These are phyloP conservation scores for Struthidea cinerea DNA, from an alignment of 2,113 vertebrate genomes.

Conservation along the genomic window DNA sequence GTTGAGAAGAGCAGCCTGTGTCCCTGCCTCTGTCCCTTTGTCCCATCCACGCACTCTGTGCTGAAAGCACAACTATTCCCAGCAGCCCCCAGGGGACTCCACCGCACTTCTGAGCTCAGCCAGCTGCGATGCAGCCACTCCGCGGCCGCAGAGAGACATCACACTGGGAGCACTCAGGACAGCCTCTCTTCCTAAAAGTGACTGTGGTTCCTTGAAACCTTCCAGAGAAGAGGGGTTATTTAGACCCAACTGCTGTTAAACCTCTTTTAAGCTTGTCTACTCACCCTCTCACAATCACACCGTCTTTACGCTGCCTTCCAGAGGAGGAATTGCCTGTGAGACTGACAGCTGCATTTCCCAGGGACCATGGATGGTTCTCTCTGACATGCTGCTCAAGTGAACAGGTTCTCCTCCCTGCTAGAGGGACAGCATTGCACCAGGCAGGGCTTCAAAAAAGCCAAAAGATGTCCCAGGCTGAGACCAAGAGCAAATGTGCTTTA, in stretches of 20 bases:
- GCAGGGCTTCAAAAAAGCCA: not conserved
- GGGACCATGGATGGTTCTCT: not conserved
- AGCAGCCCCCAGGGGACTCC: conserved; percentile 55
- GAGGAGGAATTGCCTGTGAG: not conserved
- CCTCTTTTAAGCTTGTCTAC: not conserved
- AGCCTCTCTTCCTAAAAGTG: not conserved
- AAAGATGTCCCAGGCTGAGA: not conserved
- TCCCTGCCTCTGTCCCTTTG: not conserved
- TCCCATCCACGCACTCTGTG: not conserved
- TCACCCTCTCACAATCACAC: not conserved
- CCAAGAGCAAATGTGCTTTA: not conserved
- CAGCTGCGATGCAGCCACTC: conserved; percentile 2
- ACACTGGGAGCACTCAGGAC: not conserved
- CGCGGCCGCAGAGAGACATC: not conserved
- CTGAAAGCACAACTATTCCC: not conserved
- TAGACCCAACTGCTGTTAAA: not conserved
- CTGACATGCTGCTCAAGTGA: not conserved
- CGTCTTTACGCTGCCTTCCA: accelerated
- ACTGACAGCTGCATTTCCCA: not conserved
- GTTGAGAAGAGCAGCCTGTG: not conserved
- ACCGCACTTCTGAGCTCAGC: not conserved
- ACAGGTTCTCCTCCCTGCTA: not conserved
- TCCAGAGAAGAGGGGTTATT: not conserved
- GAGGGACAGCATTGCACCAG: not conserved
- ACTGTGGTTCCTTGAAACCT: not conserved